Conservation (phyloP, 1,140 invertebrate genomes). For the Macrosteles quadrilineatus region DNA sequence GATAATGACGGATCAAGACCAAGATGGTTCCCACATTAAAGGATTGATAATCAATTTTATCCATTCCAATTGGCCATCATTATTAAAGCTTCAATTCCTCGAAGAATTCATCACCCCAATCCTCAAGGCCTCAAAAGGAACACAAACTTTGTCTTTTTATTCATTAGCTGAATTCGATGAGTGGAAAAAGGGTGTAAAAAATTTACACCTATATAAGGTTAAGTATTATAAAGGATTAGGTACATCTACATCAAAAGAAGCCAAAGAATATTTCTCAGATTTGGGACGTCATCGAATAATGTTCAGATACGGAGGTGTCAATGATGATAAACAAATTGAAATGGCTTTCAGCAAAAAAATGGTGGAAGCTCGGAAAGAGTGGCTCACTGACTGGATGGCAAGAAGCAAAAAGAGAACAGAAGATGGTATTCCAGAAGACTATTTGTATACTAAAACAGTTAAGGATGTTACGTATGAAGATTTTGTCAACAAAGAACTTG, state of each 20-base stretch:
- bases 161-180: constrained; percentile 98
- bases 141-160: constrained; percentile 85
- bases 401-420: constrained; percentile 70
- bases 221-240: constrained; percentile 99
- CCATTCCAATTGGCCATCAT: constrained; percentile 96
- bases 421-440: constrained; percentile 80
- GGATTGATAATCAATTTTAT: constrained; percentile 98
- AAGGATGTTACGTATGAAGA: constrained; percentile 88
- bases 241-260: constrained; percentile 97
- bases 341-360: constrained; percentile 97
- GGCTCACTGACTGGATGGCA: constrained; percentile 79
- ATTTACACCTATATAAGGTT: constrained; percentile 90
- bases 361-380: constrained; percentile 94
- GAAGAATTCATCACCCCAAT: constrained; percentile 99
- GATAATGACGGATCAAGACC: constrained; percentile 99
- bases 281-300: constrained; percentile 91
- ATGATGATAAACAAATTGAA: constrained; percentile 91
- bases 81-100: constrained; percentile 87
- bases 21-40: constrained; percentile 99
- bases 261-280: constrained; percentile 97
- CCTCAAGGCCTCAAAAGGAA: constrained; percentile 92
- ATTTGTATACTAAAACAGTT: constrained; percentile 93
- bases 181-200: constrained; percentile 91
- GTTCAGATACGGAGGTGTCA: constrained; percentile 82
- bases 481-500: constrained; percentile 97